Conservation (phyloP, 2,113 vertebrate species). For the Crotalus viridis region DNA sequence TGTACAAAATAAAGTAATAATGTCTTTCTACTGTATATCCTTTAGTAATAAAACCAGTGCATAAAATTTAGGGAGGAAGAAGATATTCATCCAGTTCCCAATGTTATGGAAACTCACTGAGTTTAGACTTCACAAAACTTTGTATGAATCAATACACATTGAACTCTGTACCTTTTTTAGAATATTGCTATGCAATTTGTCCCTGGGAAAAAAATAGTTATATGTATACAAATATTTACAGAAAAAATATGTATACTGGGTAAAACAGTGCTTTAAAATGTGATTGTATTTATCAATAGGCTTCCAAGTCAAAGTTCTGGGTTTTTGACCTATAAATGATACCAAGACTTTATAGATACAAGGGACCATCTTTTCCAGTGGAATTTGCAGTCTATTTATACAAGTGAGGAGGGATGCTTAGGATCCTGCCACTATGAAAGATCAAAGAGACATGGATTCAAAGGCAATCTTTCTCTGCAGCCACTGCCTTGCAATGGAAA, state of each 20-base stretch:
- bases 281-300: background rate
- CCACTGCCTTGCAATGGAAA: background rate
- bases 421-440: background rate
- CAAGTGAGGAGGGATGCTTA: background rate
- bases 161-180: background rate
- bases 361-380: background rate
- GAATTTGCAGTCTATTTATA: background rate
- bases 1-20: background rate
- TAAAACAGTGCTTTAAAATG: background rate
- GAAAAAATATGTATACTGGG: background rate
- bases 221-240: background rate
- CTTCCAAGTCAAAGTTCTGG: background rate
- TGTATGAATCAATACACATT: background rate
- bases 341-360: background rate
- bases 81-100: background rate
- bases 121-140: background rate
- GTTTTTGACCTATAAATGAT: background rate
- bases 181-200: background rate
- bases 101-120: background rate
- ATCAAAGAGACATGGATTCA: background rate
- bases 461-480: background rate
- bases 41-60: background rate
- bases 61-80: background rate
- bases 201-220: background rate
- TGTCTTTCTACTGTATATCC: background rate